phyloP scores from a whole-genome alignment of 2,888 invertebrate genomes.

The Steromphala cineraria region DNA sequence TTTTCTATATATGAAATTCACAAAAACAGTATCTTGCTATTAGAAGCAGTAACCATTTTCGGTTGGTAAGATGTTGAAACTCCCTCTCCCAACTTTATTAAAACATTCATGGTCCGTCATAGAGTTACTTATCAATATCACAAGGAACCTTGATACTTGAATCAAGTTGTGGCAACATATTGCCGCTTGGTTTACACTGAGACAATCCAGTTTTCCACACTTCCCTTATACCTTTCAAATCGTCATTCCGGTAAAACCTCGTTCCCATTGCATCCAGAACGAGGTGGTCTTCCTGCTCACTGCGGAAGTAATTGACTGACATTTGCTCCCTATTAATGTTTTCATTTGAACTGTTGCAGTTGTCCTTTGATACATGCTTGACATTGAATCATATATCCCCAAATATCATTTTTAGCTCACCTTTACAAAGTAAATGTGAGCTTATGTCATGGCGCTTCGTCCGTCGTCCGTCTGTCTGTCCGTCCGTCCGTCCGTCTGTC shows the following conservation, averaged over 20 bases:
- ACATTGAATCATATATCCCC: constrained; percentile 58
- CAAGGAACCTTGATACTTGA: too few species aligned
- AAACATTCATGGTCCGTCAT: too few species aligned
- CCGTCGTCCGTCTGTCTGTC: too few species aligned
- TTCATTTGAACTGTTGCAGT: constrained; percentile 29
- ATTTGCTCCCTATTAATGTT: constrained; percentile 30
- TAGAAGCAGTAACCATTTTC: too few species aligned
- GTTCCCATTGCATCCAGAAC: background rate
- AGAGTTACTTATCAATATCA: too few species aligned
- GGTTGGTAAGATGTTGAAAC: too few species aligned
- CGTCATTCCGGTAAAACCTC: constrained; percentile 20
- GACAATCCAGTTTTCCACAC: constrained; percentile 62
- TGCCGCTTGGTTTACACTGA: constrained; percentile 55
- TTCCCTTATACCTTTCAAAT: constrained; percentile 47
- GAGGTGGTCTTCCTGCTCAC: constrained; percentile 27
- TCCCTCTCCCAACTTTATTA: too few species aligned
- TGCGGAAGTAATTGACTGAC: constrained; percentile 48
- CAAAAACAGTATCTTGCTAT: too few species aligned
- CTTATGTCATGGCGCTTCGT: too few species aligned
- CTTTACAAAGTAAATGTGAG: too few species aligned
- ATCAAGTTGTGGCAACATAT: constrained; percentile 49
- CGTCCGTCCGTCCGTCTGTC: too few species aligned
- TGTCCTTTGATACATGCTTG: constrained; percentile 31
- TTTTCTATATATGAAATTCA: too few species aligned
- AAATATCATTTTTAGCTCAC: constrained; percentile 48